Percentiles rank a stretch among this genome's conserved stretches.
These are phyloP conservation scores for Denticeps clupeoides DNA, from an alignment of 2,797 vertebrate species.

Conservation along the genomic window DNA sequence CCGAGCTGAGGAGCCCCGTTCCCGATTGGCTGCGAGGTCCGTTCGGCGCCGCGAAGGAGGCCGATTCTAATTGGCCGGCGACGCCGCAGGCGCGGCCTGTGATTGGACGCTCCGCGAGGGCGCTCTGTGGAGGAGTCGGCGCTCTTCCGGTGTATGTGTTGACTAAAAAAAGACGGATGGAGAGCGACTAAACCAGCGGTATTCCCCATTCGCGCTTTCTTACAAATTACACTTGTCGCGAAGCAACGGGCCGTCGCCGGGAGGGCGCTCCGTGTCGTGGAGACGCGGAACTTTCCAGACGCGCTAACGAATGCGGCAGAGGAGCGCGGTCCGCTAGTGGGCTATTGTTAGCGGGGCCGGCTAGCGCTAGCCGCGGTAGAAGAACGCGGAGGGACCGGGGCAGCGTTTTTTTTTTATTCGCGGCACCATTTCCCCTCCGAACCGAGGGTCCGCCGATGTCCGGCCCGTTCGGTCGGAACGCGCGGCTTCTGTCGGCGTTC, in stretches of 20 bases:
- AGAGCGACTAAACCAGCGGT: slow-evolving; percentile 55
- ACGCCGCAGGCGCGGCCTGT: background rate
- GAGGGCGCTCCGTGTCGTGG: no score
- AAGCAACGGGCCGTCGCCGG: no score
- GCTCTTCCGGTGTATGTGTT: slow-evolving; percentile 60
- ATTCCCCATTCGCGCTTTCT: slow-evolving; percentile 25
- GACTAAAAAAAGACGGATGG: slow-evolving; percentile 61
- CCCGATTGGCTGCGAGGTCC: background rate
- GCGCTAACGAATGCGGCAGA: no score
- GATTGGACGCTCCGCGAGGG: slow-evolving; percentile 15
- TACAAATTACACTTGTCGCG: no score
- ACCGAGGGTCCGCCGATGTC: no score
- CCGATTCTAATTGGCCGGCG: slow-evolving; percentile 29
- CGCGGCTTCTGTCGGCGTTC: no score
- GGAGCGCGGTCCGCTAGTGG: background rate
- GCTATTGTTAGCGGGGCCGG: background rate
- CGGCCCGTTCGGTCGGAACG: no score
- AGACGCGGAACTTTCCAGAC: no score
- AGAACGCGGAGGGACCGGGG: no score
- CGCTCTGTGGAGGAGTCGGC: slow-evolving; percentile 19
- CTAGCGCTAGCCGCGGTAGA: slow-evolving; percentile 2
- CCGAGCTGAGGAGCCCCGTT: slow-evolving; percentile 1
- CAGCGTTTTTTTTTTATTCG: no score
- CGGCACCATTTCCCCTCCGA: no score
- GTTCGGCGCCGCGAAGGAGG: slow-evolving; percentile 1